Evolutionary conservation across 2,797 vertebrate species (phyloP).

Genomic region (Parauchenoglanis ngamensis): DNA sequence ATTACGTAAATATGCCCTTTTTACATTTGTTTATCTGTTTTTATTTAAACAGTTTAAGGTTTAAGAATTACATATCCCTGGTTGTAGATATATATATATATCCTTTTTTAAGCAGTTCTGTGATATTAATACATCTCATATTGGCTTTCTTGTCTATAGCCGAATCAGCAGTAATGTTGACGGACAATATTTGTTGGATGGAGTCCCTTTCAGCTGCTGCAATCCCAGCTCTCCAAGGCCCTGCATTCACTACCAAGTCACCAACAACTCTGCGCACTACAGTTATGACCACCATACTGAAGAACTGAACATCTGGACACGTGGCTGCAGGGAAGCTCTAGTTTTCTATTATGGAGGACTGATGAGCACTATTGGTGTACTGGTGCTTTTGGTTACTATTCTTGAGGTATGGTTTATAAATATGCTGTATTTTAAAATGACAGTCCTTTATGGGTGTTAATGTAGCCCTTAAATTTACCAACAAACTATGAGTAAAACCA

Average conservation of each 20-base stretch:
- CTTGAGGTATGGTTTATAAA: conserved; percentile 82
- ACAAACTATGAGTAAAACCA: neutral
- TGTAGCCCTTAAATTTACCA: neutral
- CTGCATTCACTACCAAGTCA: conserved; percentile 94
- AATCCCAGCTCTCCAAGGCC: conserved; percentile 94
- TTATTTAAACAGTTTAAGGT: neutral
- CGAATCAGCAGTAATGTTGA: conserved; percentile 98
- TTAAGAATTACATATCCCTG: neutral
- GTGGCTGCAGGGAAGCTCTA: conserved; percentile 87
- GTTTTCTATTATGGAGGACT: conserved; percentile 89
- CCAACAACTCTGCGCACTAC: conserved; percentile 97
- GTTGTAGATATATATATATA: neutral
- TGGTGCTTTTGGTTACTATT: conserved; percentile 82
- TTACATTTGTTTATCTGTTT: neutral
- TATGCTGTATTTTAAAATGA: neutral
- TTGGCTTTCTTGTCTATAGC: conserved; percentile 67
- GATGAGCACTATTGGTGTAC: conserved; percentile 86
- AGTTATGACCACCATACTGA: conserved; percentile 97
- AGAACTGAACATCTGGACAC: conserved; percentile 93
- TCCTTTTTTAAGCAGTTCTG: neutral
- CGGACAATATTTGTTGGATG: conserved; percentile 91
- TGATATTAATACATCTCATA: conserved; percentile 23
- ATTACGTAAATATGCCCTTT: neutral
- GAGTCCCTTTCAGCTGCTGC: conserved; percentile 98
- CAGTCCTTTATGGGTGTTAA: neutral